Base-by-base conservation (phyloP, 2,888 invertebrate genomes). In the Athripsodes cinereus region DNA sequence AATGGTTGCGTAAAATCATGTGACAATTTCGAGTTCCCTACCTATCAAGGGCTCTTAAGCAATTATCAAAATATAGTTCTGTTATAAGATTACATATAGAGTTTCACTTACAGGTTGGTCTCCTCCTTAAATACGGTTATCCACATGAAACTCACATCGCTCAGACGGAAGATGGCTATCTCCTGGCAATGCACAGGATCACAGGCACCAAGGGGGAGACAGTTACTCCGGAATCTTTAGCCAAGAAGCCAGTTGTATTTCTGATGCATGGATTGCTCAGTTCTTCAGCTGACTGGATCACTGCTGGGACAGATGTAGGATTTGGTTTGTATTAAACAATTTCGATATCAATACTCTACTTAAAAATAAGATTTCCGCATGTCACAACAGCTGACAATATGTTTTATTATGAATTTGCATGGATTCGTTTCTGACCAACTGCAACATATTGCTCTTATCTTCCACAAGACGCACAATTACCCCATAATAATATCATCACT, bases 211-310 rank as follows among this genome's bases (percentile, higher is more conserved):
- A 46, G 67, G 2, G 70, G n/a, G 47, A 44, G 20, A 18, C 8
- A 67, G 13, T 67, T 67, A 6, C 16, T 13, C 16, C 40, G n/a
- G 40, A 40, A 13, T 40, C 40, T n/a, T 16, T 40, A n/a, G 46
- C 21, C 18, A 50, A 71, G 69, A 13, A 66, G 70, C 20, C 64
- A 68, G 53, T 71, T 70, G 78, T 84, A 0, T 75, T 88, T 16
- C 52, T 89, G 21, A 80, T 85, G 70, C 88, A 88, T 65, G 90
- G 93, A 0, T 71, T 94, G 0, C 69, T 91, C 19, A 84, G 83
- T 40, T 85, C 86, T 6, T 87, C 91, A 0, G 82, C 85, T 10
- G 85, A 87, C 63, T 93, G 86, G 82, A 76, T 93, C 1, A 71
- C 88, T 53, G 84, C 87, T 73, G 86, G 87, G 0, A 86, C 86